Percentiles rank a stretch among this genome's conserved stretches.
Evolutionary conservation across 2,113 vertebrate species (phyloP).

Genomic region (Paramormyrops kingsleyae): DNA sequence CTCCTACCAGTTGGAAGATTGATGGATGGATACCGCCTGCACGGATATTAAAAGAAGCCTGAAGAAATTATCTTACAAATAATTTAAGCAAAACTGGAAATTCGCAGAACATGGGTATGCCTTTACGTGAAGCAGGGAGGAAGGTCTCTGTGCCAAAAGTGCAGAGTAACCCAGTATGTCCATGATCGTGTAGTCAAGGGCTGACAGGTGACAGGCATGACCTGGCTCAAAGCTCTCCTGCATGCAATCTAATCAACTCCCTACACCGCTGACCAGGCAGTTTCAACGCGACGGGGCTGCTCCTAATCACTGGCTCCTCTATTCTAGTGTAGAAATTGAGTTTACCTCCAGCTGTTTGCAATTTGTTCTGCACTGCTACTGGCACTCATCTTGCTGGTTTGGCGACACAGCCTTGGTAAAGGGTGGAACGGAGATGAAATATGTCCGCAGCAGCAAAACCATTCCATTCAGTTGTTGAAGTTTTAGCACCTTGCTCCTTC

Average conservation of each 20-base stretch:
- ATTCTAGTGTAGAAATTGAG: not conserved
- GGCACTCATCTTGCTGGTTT: not conserved
- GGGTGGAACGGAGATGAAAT: not conserved
- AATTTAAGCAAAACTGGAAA: not conserved
- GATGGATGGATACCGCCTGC: not conserved
- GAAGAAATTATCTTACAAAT: not conserved
- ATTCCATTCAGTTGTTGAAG: not conserved
- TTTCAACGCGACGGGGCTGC: not conserved
- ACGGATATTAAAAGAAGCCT: not conserved
- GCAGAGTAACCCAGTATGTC: not conserved
- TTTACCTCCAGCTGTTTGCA: constrained; percentile 3
- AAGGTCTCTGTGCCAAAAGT: not conserved
- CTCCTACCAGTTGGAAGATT: not conserved
- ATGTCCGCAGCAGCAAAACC: not conserved
- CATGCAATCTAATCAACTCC: not conserved
- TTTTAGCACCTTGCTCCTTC: not conserved
- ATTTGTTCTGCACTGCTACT: not conserved
- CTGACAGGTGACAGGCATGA: not conserved
- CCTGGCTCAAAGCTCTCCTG: not conserved
- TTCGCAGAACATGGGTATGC: not conserved
- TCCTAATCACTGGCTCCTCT: not conserved
- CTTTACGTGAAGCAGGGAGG: not conserved
- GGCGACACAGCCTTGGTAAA: not conserved
- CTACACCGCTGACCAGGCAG: not conserved
- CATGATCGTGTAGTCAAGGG: not conserved